A percentile compares a stretch with the other conserved stretches of the same genome.
These are phyloP conservation scores for Psophia crepitans DNA, from an alignment of 2,113 vertebrate species.

Conservation along the genomic window DNA sequence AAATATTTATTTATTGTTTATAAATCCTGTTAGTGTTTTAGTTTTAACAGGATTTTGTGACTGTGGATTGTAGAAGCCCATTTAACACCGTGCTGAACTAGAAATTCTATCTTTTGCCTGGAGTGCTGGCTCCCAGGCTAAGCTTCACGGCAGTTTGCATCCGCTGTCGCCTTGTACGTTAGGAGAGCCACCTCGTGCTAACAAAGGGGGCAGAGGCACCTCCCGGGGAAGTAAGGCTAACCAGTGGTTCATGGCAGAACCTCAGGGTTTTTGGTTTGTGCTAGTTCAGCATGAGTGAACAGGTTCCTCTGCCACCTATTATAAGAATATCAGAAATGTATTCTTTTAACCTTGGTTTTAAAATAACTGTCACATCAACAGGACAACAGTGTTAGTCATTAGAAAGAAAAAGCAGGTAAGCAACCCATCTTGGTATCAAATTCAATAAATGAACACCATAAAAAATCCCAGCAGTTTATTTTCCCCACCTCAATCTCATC, in stretches of 20 bases:
- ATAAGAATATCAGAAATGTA: neutral
- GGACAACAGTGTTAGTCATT: neutral
- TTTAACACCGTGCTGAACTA: neutral
- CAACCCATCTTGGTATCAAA: neutral
- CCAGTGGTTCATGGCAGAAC: neutral
- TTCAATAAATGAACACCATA: neutral
- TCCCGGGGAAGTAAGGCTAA: neutral
- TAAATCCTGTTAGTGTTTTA: neutral
- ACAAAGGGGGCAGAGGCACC: neutral
- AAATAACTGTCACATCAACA: neutral
- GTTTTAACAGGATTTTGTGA: neutral
- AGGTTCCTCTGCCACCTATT: neutral
- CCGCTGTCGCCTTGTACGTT: too few species aligned
- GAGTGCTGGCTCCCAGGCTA: neutral
- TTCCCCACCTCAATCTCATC: neutral
- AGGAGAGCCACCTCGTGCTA: neutral
- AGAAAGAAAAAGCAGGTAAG: neutral
- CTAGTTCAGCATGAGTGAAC: neutral
- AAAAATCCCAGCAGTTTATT: neutral
- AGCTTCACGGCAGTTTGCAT: neutral
- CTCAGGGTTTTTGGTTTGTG: neutral
- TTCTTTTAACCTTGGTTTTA: neutral
- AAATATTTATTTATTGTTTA: slow-evolving; percentile 14
- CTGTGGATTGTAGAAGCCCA: neutral
- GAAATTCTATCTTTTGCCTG: neutral